phyloP scores from a whole-genome alignment of 2,797 vertebrate species.

The Discoglossus pictus region DNA sequence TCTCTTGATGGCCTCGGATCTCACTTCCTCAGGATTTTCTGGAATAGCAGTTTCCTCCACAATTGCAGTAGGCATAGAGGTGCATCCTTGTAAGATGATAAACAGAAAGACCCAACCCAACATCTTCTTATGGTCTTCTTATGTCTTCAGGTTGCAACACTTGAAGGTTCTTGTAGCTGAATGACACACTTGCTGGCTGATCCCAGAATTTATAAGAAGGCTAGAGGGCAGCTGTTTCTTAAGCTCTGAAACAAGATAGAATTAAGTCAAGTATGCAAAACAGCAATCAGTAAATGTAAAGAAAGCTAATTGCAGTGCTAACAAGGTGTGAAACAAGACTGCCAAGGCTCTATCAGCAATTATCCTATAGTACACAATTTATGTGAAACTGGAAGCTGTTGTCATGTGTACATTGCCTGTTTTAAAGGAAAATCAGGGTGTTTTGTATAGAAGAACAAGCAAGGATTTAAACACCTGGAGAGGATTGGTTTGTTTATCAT shows the following conservation, averaged over 20 bases:
- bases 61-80: conserved; percentile 58
- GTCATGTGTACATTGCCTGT: conserved; percentile 7
- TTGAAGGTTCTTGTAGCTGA: conserved; percentile 9
- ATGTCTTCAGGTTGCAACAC: conserved; percentile 16
- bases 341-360: conserved; percentile 54
- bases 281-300: conserved; percentile 82
- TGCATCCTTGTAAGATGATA: conserved; percentile 47
- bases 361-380: conserved; percentile 62
- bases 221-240: conserved; percentile 21
- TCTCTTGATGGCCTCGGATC: conserved; percentile 79
- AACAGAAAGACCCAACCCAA: conserved; percentile 55
- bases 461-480: conserved; percentile 10
- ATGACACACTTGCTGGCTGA: conserved; percentile 59
- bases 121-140: conserved; percentile 64
- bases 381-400: conserved; percentile 30
- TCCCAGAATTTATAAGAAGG: conserved; percentile 61
- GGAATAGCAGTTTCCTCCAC: conserved; percentile 56
- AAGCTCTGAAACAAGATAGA: conserved; percentile 65
- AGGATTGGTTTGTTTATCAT: conserved; percentile 38
- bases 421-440: background rate
- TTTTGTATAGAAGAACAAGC: conserved; percentile 20
- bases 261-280: conserved; percentile 80
- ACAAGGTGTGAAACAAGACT: conserved; percentile 80
- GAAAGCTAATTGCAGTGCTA: conserved; percentile 81
- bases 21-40: conserved; percentile 59